phyloP scores from a whole-genome alignment of 2,113 vertebrate species.

The Zosterops japonicus region DNA sequence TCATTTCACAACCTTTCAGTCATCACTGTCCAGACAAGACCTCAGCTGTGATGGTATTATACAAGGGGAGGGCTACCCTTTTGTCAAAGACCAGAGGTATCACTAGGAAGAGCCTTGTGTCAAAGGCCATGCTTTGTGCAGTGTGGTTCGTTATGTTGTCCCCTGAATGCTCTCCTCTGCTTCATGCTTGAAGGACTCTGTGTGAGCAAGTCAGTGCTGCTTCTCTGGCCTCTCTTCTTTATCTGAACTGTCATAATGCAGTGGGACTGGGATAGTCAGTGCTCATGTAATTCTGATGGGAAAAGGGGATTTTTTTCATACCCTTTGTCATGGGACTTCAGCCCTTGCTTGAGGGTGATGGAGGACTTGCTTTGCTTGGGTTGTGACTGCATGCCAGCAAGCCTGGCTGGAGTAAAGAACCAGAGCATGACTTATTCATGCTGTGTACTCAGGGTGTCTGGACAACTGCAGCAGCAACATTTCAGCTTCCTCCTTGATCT shows the following conservation, averaged over 20 bases:
- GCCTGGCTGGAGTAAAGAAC: neutral
- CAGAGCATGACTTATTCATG: accelerated
- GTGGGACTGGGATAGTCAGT: neutral
- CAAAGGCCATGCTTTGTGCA: neutral
- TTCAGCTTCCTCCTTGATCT: neutral
- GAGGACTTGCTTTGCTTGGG: neutral
- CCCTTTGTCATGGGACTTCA: neutral
- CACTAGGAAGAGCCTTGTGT: neutral
- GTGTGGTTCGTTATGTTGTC: accelerated
- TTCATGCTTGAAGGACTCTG: neutral
- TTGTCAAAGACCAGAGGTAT: neutral
- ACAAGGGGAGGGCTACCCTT: neutral
- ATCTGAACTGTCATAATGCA: neutral
- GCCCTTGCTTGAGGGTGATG: neutral
- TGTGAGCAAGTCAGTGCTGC: neutral
- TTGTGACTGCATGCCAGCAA: neutral
- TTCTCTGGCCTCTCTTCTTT: neutral
- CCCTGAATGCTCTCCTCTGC: neutral
- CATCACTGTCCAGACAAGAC: neutral
- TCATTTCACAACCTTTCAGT: neutral
- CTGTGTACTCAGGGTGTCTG: neutral
- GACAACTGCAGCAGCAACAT: neutral
- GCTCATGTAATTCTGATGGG: neutral
- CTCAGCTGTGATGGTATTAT: neutral
- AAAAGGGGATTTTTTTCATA: neutral